Percentiles rank a stretch among this genome's conserved stretches.
These are phyloP conservation scores for Zonitis immaculata DNA, from an alignment of 2,888 invertebrate genomes.

Conservation along the genomic window DNA sequence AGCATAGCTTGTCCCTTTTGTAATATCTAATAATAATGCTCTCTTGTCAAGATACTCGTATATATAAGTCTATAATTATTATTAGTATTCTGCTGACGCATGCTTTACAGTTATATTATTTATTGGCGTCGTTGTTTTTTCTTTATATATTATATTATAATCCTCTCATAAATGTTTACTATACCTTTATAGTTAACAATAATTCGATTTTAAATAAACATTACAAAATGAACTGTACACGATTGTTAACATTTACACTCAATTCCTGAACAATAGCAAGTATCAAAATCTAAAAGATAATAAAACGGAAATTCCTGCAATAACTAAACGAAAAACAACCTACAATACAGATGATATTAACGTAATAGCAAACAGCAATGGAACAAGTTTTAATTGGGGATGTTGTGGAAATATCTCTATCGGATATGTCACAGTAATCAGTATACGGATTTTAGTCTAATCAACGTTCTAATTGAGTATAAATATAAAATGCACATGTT, in stretches of 20 bases:
- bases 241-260: constrained; percentile 1
- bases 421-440: too few relatives aligned
- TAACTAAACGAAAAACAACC: too few relatives aligned
- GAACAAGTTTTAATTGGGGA: constrained; percentile 32
- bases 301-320: too few relatives aligned
- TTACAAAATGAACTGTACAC: constrained; percentile 1
- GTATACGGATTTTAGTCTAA: too few relatives aligned
- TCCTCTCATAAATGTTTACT: constrained; percentile 4
- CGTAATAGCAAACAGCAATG: constrained; percentile 28
- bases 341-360: too few relatives aligned
- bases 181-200: not conserved
- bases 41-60: constrained; percentile 20
- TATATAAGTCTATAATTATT: not conserved
- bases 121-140: constrained; percentile 17
- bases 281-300: not conserved
- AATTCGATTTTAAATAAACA: constrained; percentile 3
- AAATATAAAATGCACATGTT: too few relatives aligned
- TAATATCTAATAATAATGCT: constrained; percentile 37
- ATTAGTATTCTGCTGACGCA: constrained; percentile 18
- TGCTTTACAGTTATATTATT: constrained; percentile 12
- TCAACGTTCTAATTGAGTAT: too few relatives aligned
- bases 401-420: constrained; percentile 26
- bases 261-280: not conserved
- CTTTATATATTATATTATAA: constrained; percentile 6
- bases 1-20: constrained; percentile 34